phyloP scores from a whole-genome alignment of 2,113 vertebrate species.

The Petrocephalus microphthalmus region DNA sequence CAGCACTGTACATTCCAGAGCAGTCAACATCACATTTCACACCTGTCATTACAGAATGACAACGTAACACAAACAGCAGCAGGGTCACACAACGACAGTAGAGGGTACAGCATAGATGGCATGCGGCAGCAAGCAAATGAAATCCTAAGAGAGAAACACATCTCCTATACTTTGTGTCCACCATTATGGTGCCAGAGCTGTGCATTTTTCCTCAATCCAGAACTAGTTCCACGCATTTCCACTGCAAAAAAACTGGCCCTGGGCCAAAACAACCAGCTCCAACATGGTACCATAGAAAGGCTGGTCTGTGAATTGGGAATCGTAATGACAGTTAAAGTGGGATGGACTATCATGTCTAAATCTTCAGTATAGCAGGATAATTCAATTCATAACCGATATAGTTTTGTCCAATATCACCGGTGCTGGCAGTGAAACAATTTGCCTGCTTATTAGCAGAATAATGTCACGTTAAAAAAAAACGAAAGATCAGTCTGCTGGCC shows the following conservation, averaged over 20 bases:
- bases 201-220: no score
- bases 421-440: background rate
- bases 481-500: background rate
- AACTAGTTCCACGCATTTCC: background rate
- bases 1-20: background rate
- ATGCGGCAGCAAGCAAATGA: background rate
- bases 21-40: background rate
- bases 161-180: background rate
- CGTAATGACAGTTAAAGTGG: background rate
- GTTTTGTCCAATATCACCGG: background rate
- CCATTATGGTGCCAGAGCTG: background rate
- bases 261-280: background rate
- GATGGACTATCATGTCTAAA: background rate
- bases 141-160: background rate
- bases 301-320: background rate
- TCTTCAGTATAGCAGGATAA: background rate
- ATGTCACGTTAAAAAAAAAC: background rate
- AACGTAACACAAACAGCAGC: background rate
- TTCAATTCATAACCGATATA: background rate
- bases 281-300: background rate
- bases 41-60: background rate
- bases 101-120: background rate
- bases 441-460: background rate
- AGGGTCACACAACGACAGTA: background rate
- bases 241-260: background rate